These are phyloP conservation scores for Molothrus ater DNA, from an alignment of 2,797 vertebrate species.

Conservation along the genomic window DNA sequence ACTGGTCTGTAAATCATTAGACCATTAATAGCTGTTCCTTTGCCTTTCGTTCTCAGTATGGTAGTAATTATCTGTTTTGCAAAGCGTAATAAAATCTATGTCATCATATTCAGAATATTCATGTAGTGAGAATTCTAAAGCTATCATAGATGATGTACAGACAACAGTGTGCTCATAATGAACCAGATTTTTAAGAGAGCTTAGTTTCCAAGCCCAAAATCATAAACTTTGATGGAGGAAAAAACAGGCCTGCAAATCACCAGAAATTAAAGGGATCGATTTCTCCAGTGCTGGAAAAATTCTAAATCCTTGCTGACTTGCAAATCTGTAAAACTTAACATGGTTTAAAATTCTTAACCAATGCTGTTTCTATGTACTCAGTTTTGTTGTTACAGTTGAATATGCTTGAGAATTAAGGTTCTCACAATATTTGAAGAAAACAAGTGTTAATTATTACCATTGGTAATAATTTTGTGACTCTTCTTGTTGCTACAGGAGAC, in stretches of 20 bases:
- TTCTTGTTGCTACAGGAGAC: not conserved
- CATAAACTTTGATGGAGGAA: not conserved
- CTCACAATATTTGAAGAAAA: not conserved
- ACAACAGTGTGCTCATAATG: not conserved
- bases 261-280: not conserved
- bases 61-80: constrained; percentile 58
- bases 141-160: not conserved
- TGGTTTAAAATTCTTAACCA: not conserved
- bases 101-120: constrained; percentile 43
- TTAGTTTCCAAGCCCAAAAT: not conserved
- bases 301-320: not conserved
- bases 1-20: constrained; percentile 56
- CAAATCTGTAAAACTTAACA: not conserved
- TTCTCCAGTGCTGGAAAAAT: not conserved
- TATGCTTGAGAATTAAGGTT: not conserved
- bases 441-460: not conserved
- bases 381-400: not conserved
- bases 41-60: constrained; percentile 49
- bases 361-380: accelerated
- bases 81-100: constrained; percentile 37
- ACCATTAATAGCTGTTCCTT: constrained; percentile 57
- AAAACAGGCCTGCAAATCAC: not conserved
- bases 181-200: not conserved
- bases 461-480: not conserved
- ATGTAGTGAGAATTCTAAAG: constrained; percentile 22